phyloP scores from a whole-genome alignment of 2,888 invertebrate genomes.

The Scrobipalpa atriplicella region DNA sequence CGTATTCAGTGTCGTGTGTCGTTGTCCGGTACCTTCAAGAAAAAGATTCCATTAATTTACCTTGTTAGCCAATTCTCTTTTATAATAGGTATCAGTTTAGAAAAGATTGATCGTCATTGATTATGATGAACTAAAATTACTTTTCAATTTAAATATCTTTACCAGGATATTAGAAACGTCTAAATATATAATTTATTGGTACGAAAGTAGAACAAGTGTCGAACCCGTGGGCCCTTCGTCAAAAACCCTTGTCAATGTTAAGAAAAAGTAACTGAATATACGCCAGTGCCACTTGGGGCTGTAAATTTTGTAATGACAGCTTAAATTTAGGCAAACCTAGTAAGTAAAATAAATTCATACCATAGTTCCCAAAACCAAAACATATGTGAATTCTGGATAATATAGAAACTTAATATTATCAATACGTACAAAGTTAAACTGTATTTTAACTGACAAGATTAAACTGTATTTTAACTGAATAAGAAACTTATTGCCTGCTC shows the following conservation, averaged over 20 bases:
- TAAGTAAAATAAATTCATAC: no score
- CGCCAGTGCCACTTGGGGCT: conserved; percentile 12
- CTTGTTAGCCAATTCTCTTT: no score
- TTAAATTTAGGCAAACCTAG: neutral
- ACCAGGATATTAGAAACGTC: conserved; percentile 14
- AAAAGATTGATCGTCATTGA: no score
- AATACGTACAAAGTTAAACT: no score
- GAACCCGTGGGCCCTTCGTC: conserved; percentile 48
- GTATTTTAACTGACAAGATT: neutral
- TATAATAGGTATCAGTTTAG: no score
- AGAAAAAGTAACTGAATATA: conserved; percentile 8
- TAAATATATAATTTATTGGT: neutral
- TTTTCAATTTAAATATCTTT: neutral
- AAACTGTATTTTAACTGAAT: neutral
- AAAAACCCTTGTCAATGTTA: conserved; percentile 63
- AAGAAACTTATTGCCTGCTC: neutral
- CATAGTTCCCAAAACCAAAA: no score
- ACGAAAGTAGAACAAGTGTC: conserved; percentile 7
- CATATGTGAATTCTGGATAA: no score
- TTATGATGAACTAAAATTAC: no score
- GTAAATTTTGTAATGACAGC: conserved; percentile 18
- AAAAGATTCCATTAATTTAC: no score
- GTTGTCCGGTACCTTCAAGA: no score
- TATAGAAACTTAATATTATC: no score
- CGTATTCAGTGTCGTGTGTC: no score